A percentile compares a stretch with the other conserved stretches of the same genome.
phyloP scores from a whole-genome alignment of 2,113 vertebrate species.

The Cyrtonyx montezumae region DNA sequence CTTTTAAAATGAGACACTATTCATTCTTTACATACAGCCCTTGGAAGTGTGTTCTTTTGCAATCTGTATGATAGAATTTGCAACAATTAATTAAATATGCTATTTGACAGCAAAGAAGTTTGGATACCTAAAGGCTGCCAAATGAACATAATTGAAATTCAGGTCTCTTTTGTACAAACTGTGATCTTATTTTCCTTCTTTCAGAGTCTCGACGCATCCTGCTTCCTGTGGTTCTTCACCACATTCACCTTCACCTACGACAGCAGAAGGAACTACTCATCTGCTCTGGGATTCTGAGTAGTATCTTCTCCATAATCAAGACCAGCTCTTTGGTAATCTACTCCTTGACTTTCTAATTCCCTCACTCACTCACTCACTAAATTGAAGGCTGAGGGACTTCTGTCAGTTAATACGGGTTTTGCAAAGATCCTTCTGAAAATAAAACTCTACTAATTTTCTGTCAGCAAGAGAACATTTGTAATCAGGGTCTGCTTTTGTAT shows the following conservation, averaged over 20 bases:
- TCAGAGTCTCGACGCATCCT: slow-evolving; percentile 95
- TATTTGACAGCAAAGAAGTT: neutral
- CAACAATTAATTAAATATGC: neutral
- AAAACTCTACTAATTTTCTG: neutral
- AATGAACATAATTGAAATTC: neutral
- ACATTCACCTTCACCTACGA: slow-evolving; percentile 95
- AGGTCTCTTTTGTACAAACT: neutral
- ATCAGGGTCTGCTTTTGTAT: slow-evolving; percentile 24
- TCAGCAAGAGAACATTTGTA: slow-evolving; percentile 37
- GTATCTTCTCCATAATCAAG: slow-evolving; percentile 97
- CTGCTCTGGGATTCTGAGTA: slow-evolving; percentile 97
- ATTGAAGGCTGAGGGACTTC: neutral
- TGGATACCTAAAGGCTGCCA: neutral
- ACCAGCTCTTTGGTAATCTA: slow-evolving; percentile 82
- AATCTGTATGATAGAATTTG: neutral
- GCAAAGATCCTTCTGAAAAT: neutral
- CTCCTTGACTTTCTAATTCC: neutral
- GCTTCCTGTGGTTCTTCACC: slow-evolving; percentile 95
- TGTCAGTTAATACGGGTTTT: neutral
- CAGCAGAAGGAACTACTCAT: slow-evolving; percentile 98
- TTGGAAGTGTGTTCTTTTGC: neutral
- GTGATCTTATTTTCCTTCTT: slow-evolving; percentile 32
- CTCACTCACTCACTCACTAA: neutral
- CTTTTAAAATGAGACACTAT: neutral
- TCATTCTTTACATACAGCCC: neutral